Evolutionary conservation across 2,888 invertebrate genomes (phyloP), one percentile per base, ranked within the genome.

Genomic region (Acronicta alni): DNA sequence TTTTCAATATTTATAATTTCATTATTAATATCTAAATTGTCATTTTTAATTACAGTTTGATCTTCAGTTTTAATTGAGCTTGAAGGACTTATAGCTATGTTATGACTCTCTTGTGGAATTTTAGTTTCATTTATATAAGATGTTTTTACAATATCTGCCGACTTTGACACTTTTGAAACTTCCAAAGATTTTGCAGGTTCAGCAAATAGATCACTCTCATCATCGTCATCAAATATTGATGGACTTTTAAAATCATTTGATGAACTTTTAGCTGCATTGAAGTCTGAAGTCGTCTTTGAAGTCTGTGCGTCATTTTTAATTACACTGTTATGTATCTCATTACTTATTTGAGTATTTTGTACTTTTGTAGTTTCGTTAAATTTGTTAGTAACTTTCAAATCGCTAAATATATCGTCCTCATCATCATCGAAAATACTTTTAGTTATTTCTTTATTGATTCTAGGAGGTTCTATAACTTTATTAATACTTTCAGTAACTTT

Each of bases 171-270:
- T 18, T 38, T 60, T 39, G 35, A 9, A 0, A 37, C n/a, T 6
- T 32, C 59, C 32, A 42, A 0, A 16, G 53, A 43, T 57, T 63
- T 67, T 3, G 32, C 20, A n/a, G 56, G 12, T 37, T 58, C 51
- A 39, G 61, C 53, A 60, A 86, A 85, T 6, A 86, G 56, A 46
- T 62, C 61, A 54, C 18, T 57, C 8, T 80, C 78, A 45, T 83
- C 79, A 57, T 82, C 85, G 42, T 89, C 87, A 53, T 84, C 88
- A 76, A 91, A 90, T 30, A 92, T 60, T 10, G 82, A 81, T 37
- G 82, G 78, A 68, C 79, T 83, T 59, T 72, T 73, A 9, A 77
- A 65, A 9, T 57, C 14, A 55, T 57, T 67, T 52, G 75, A 30
- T 55, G 59, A 20, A 30, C 17, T 61, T 69, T 58, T 15, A 64